Evolutionary conservation across 2,797 vertebrate species (phyloP), one percentile per base, ranked within the genome.

Genomic region (Varecia variegata): DNA sequence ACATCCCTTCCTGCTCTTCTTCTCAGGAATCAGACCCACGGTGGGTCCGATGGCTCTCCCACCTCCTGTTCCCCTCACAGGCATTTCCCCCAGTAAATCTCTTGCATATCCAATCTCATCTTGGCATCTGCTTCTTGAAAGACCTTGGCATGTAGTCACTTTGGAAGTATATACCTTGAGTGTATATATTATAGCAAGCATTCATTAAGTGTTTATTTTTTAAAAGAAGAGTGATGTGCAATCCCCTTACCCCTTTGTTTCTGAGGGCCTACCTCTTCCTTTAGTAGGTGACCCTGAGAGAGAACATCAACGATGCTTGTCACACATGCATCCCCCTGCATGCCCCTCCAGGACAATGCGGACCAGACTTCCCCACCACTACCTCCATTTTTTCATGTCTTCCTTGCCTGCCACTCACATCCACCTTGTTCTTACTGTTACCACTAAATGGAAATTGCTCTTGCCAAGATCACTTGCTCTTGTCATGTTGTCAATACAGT

Each of bases 401-500:
- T 60, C 74, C 68, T 71, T n/a, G 45, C 73, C 43, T 9, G 65
- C 9, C 18, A 6, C 12, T 52, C 62, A 45, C n/a, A 30, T 54
- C 43, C 47, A 38, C 60, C 71, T 67, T 32, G 30, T 56, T 38
- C 85, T 56, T 68, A 30, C 9, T 6, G 25, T 71, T 35, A 68
- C 35, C 14, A 38, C 65, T 86, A 23, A 40, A 86, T 40, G 68
- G 40, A 83, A 83, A 84, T 10, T 25, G 35, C 40, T 87, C 73
- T 84, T 81, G 50, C 32, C 88, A 84, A 74, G 84, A 47, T 25
- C 14, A 67, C 40, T 73, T 73, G 65, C 71, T 81, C 67, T 86
- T 40, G 40, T 35, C 12, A 4, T 67, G 11, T 14, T 81, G 52
- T 68, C 88, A 95, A 84, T 81, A 23, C 50, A 74, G 21, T 43